These are phyloP conservation scores for Andricus grossulariae DNA, from an alignment of 1,140 invertebrate genomes.

Conservation along the genomic window DNA sequence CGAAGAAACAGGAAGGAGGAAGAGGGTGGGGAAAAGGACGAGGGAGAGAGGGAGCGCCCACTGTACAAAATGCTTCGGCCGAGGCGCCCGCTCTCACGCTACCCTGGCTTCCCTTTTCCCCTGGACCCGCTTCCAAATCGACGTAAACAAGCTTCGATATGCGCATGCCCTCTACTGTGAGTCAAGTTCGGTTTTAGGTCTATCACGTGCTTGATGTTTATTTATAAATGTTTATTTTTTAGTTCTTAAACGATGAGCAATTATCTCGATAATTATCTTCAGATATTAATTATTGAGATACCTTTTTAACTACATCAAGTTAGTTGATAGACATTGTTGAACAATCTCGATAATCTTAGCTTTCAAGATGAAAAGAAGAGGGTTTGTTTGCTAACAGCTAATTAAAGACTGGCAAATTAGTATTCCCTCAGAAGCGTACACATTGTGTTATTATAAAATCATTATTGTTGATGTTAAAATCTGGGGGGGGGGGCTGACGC, in stretches of 20 bases:
- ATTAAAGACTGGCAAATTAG: too few relatives aligned
- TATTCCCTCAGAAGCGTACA: too few relatives aligned
- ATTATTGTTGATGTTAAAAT: too few relatives aligned
- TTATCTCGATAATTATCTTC: too few relatives aligned
- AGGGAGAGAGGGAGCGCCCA: slow-evolving; percentile 58
- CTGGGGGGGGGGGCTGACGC: accelerated
- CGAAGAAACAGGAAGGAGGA: slow-evolving; percentile 41
- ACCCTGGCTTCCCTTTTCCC: slow-evolving; percentile 54
- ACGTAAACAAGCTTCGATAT: slow-evolving; percentile 71
- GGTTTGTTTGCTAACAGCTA: too few relatives aligned
- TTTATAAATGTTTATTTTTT: slow-evolving; percentile 2
- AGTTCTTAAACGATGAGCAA: too few relatives aligned
- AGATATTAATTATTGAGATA: too few relatives aligned
- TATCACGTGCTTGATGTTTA: slow-evolving; percentile 3
- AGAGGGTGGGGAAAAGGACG: slow-evolving; percentile 42
- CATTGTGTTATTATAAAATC: too few relatives aligned
- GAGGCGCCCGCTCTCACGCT: slow-evolving; percentile 70
- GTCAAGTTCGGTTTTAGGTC: neutral
- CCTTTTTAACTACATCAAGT: too few relatives aligned
- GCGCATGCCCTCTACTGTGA: slow-evolving; percentile 31
- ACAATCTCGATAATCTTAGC: too few relatives aligned
- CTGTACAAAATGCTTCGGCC: slow-evolving; percentile 69
- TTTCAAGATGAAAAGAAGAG: too few relatives aligned
- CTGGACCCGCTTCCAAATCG: slow-evolving; percentile 47
- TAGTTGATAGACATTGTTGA: too few relatives aligned